Evolutionary conservation across 2,113 vertebrate genomes (phyloP), one percentile per base, ranked within the genome.

Genomic region (Scatophagus argus): DNA sequence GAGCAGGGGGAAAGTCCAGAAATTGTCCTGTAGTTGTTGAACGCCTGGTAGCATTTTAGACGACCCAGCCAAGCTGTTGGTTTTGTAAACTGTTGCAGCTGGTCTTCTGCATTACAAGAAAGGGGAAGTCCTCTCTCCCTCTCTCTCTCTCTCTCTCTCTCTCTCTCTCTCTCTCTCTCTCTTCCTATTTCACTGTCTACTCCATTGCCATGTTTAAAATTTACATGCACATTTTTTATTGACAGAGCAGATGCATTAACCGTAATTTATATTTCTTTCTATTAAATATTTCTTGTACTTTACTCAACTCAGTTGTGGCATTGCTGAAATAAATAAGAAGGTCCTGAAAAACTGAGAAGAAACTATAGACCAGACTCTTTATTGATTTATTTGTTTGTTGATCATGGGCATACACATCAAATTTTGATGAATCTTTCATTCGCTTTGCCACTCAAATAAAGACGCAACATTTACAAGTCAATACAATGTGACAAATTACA

Each of bases 31-130:
- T 76, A 84, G 83, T 86, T 87, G 86, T 76, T 83, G 85, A 90
- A 85, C 64, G 91, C 85, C 91, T 93, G 91, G 90, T 90, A 92
- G 91, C 90, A 84, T 93, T 94, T 93, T 93, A 83, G 84, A 87
- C 76, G 66, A 84, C 76, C 81, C 89, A 81, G 91, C 89, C 88
- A 90, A 94, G 88, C 82, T 92, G 89, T 89, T 93, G 88, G 86
- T 84, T 92, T 92, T 85, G 89, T 94, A 93, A 94, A 93, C 92
- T 93, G 89, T 92, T 93, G 87, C 91, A 92, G 91, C 91, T 93
- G 93, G 83, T 79, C 82, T 66, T 73, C 74, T 78, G 84, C 84
- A 89, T 78, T 87, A 86, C 78, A 80, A 84, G 73, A 85, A 89
- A 85, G 69, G 77, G 86, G 84, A 89, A 83, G 77, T 85, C 61